Base-by-base conservation (phyloP, 2,888 invertebrate genomes). In the Eilema sororculum region DNA sequence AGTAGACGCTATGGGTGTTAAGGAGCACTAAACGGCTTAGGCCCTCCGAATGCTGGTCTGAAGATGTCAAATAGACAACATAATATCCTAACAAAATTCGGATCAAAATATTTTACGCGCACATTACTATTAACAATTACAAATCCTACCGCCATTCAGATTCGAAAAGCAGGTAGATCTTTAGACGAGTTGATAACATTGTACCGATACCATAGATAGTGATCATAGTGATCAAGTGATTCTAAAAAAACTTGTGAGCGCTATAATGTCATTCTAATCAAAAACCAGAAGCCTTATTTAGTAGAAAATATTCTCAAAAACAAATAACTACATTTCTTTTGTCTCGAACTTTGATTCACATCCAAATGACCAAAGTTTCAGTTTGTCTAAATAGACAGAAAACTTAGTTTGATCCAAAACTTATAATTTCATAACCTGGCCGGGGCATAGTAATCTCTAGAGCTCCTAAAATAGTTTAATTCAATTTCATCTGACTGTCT, bases 401-500 rank as follows among this genome's bases (percentile, higher is more conserved):
- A 56, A 52, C 25, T 24, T 57, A 57, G 28, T 56, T 24, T 12
- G 22, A 24, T 25, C 12, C 25, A 3, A 58, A 37, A 59, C 10
- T 28, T 25, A 46, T 16, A 64, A 68, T 13, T 60, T 60, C 24
- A 46, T 68, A 67, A 52, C n/a, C 30, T 64, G 20, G 5, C 41
- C 37, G 2, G n/a, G n/a, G 59, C n/a, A 60, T 46, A 56, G 20
- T 59, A 65, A 60, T 28, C 59, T 65, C 52, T 24, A 24, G 65
- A 64, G 52, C 60, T 25, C 58, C 65, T 65, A 60, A 68, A 65
- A 71, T 68, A 33, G 68, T 57, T 65, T 71, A 68, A 68, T 68
- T 61, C 65, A 71, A 65, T 71, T 65, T 65, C 57, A 61, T 65
- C 60, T 61, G 41, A 67, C 63, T 71, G 78, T 79, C 80, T 78